These are phyloP conservation scores for Malurus elegans DNA, from an alignment of 2,113 vertebrate species.

Conservation along the genomic window DNA sequence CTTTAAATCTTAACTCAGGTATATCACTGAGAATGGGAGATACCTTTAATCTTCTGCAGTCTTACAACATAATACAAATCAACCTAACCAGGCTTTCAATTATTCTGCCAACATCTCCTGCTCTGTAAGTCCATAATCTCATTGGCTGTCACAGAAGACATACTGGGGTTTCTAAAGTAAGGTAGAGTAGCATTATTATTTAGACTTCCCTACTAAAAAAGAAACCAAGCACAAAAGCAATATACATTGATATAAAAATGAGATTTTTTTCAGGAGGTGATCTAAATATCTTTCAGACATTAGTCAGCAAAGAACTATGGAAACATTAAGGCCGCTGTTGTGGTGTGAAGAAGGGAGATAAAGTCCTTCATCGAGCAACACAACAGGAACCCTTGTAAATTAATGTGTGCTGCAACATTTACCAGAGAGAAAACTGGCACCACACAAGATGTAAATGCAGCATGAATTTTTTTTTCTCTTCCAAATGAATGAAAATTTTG, in stretches of 20 bases:
- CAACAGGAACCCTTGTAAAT: background rate
- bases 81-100: background rate
- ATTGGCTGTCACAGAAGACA: background rate
- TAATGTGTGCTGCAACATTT: background rate
- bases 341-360: background rate
- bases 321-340: background rate
- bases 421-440: background rate
- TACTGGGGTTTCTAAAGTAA: background rate
- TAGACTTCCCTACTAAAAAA: background rate
- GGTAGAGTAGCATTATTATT: background rate
- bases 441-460: background rate
- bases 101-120: background rate
- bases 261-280: background rate
- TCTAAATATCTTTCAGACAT: background rate
- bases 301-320: background rate
- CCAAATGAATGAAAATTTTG: background rate
- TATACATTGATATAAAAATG: background rate
- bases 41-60: background rate
- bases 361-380: background rate
- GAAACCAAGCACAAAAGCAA: background rate
- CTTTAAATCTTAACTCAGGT: background rate
- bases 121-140: background rate
- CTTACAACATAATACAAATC: background rate
- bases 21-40: background rate
- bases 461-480: background rate